These are phyloP conservation scores for Geococcyx californianus DNA, from an alignment of 2,113 vertebrate genomes.

Conservation along the genomic window DNA sequence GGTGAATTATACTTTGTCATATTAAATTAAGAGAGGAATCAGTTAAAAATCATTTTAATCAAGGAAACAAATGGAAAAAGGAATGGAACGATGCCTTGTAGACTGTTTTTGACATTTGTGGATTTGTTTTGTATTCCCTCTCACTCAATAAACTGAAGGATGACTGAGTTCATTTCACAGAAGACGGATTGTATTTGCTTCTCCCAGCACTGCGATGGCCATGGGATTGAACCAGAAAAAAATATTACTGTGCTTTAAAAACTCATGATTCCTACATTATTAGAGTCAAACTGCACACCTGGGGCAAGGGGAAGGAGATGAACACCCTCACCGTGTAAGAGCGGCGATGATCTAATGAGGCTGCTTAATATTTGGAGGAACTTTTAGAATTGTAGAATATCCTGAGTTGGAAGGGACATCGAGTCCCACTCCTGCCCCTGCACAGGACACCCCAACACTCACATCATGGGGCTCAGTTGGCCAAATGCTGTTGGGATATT, in stretches of 20 bases:
- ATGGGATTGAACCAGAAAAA: background rate
- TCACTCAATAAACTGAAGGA: constrained; percentile 44
- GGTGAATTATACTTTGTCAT: background rate
- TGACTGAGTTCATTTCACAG: constrained; percentile 56
- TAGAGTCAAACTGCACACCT: background rate
- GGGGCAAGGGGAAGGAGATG: background rate
- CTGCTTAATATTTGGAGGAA: background rate
- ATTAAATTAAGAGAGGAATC: constrained; percentile 21
- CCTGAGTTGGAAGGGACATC: too few relatives aligned
- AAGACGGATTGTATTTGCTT: constrained; percentile 48
- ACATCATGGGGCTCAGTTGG: too few relatives aligned
- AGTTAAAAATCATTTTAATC: constrained; percentile 40
- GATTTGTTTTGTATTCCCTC: constrained; percentile 46
- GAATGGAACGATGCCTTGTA: background rate
- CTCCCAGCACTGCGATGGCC: background rate
- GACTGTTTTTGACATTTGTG: constrained; percentile 39
- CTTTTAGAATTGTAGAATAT: background rate
- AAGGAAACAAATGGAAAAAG: constrained; percentile 36
- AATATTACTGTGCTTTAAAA: background rate
- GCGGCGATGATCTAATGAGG: background rate
- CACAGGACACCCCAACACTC: too few relatives aligned
- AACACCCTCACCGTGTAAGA: background rate
- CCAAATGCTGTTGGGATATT: too few relatives aligned
- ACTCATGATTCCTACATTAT: background rate
- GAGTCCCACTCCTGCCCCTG: too few relatives aligned